Evolutionary conservation across 2,888 invertebrate species (phyloP), one percentile per base, ranked within the genome.

Genomic region (Dryomyza anilis): DNA sequence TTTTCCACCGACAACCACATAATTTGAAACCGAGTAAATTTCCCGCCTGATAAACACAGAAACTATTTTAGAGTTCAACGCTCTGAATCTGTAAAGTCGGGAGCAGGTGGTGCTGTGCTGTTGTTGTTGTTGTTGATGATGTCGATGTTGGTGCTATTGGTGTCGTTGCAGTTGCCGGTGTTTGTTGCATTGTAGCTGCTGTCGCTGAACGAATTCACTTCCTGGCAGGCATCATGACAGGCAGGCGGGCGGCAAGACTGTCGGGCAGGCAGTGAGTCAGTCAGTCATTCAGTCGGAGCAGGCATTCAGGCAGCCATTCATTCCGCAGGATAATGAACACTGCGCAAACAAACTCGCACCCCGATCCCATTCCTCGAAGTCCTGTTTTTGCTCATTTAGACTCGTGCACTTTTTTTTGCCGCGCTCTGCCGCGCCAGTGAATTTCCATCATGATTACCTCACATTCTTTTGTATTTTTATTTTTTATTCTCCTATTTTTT

Each of bases 31-130:
- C 55, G 21, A 55, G 55, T 39, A 55, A 33, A 33, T 55, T 55
- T 55, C 55, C 55, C 55, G 55, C 55, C 55, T 55, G 55, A 55
- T 33, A 55, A 55, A 36, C n/a, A n/a, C n/a, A 55, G 36, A 55
- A 55, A 55, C 36, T 36, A 55, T 33, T 55, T 55, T 33, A 21
- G 55, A 55, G 55, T 55, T 55, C 55, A 55, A 55, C 55, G 55
- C 36, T 36, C 55, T 33, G 36, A 55, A 55, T 55, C 55, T 55
- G 55, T 19, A 23, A 21, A 23, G 21, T 33, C 12, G 21, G 33
- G 25, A 33, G 55, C 55, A 55, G 55, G 55, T 55, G 55, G 33
- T 55, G 55, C 7, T n/a, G n/a, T n/a, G n/a, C 16, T 16, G 12
- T 43, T 43, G 43, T 16, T 16, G 14, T 14, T 16, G 14, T 16